Base-by-base conservation (phyloP, 1,140 invertebrate genomes). In the Condylostylus longicornis region DNA sequence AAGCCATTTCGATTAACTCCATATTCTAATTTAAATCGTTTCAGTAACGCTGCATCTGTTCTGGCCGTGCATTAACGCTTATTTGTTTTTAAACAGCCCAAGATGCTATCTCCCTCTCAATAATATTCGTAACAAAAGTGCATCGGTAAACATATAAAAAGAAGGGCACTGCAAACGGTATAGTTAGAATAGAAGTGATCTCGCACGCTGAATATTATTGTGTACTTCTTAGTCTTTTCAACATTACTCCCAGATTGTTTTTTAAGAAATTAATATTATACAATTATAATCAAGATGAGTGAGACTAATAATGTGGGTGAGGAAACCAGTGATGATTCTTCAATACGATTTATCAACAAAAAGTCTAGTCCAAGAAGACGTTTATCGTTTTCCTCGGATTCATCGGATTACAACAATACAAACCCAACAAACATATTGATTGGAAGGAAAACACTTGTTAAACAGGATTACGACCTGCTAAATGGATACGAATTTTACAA, bases 1-100 rank as follows among this genome's bases (percentile, higher is more conserved):
- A 44, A 38, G 40, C 31, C 32, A 44, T 38, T 42, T 42, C 32
- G 35, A 39, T 44, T 44, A 44, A 42, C 36, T 38, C 35, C 37
- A 42, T 40, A 40, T 27, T 40, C 37, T 36, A 32, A 43, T 37
- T 19, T 36, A 40, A 35, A 37, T 35, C 17, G 14, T 40, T 40
- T 27, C 25, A 29, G 8, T 28, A 37, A 28, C 35, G 27, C 14
- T 10, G 23, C 37, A 8, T n/a, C 23, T n/a, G n/a, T n/a, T n/a
- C n/a, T n/a, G n/a, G n/a, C n/a, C n/a, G n/a, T n/a, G n/a, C n/a
- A n/a, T n/a, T n/a, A n/a, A n/a, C n/a, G n/a, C n/a, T n/a, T n/a
- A n/a, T n/a, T n/a, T n/a, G n/a, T n/a, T n/a, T n/a, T n/a, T n/a
- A n/a, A n/a, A n/a, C n/a, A n/a, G n/a, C n/a, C n/a, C n/a, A n/a